These are phyloP conservation scores for Caenorhabditis afra DNA, from an alignment of 2,888 invertebrate genomes.

Conservation along the genomic window DNA sequence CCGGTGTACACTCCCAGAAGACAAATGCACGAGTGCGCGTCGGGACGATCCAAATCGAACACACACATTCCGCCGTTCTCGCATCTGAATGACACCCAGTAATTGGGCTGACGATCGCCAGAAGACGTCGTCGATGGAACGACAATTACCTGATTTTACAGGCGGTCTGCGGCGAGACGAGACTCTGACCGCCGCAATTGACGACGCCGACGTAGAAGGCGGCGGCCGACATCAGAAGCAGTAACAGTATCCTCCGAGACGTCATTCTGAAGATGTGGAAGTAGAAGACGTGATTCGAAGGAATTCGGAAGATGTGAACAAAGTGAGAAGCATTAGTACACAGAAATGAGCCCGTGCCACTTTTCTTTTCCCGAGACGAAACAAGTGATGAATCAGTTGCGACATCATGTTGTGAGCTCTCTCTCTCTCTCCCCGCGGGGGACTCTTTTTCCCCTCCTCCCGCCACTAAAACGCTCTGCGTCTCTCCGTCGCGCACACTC, in stretches of 20 bases:
- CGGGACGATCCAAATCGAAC: constrained; percentile 42
- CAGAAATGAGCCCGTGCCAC: no score
- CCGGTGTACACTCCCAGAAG: constrained; percentile 75
- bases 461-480: constrained; percentile 53
- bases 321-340: neutral
- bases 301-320: neutral
- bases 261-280: constrained; percentile 23
- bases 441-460: neutral
- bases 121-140: no score
- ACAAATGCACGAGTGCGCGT: constrained; percentile 75
- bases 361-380: neutral
- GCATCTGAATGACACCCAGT: constrained; percentile 28
- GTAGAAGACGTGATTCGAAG: no score
- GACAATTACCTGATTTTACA: constrained; percentile 62
- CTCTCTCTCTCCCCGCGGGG: neutral
- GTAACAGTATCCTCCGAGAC: constrained; percentile 35
- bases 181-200: constrained; percentile 56
- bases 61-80: constrained; percentile 59
- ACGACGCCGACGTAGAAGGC: constrained; percentile 38
- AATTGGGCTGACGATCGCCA: neutral
- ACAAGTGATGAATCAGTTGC: constrained; percentile 54
- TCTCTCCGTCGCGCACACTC: constrained; percentile 20
- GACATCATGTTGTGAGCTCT: constrained; percentile 54
- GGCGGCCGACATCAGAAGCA: constrained; percentile 34
- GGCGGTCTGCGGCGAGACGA: constrained; percentile 62